Conservation (phyloP, 2,113 vertebrate species). For the Hyperoodon ampullatus region DNA sequence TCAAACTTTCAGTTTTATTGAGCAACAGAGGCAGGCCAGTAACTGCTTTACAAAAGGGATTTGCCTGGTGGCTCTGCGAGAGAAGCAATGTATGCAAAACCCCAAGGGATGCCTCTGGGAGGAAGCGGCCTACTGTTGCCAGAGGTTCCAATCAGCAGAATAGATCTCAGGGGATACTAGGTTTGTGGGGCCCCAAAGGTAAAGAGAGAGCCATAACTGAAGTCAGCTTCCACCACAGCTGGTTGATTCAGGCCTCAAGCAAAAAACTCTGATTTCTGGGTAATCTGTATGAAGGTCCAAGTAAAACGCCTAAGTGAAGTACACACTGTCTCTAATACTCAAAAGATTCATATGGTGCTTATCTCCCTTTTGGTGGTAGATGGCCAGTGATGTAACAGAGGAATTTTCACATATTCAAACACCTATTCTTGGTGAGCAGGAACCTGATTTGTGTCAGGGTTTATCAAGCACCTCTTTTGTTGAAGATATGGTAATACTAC, state of each 20-base stretch:
- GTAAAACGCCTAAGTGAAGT: background rate
- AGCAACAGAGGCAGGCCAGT: background rate
- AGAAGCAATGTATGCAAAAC: background rate
- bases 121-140: background rate
- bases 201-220: background rate
- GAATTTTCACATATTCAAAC: background rate
- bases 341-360: background rate
- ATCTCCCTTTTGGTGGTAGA: background rate
- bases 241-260: background rate
- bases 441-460: background rate
- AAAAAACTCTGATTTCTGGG: background rate
- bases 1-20: background rate
- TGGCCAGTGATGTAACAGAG: background rate
- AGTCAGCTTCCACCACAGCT: background rate
- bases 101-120: background rate
- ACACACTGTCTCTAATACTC: background rate
- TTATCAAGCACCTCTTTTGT: background rate
- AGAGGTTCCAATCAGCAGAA: background rate
- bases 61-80: background rate
- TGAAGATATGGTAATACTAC: background rate
- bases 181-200: background rate
- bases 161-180: background rate
- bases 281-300: background rate
- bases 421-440: background rate
- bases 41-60: background rate